These are phyloP conservation scores for Chiridota heheva DNA, from an alignment of 35 echinoderm and acorn worm genomes.

Conservation along the genomic window DNA sequence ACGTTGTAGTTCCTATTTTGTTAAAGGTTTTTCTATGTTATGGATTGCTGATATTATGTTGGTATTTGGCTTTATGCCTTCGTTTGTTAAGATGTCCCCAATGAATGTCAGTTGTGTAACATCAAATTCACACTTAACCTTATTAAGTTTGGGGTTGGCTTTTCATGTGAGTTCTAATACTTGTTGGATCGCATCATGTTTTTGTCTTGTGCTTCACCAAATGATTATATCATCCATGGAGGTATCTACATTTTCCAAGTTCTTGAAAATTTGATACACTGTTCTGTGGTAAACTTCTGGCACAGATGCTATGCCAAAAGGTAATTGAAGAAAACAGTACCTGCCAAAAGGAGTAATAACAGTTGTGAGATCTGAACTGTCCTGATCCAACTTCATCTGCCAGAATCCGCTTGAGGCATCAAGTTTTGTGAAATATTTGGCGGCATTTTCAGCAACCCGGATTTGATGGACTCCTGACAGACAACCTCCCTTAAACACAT, in stretches of 20 bases:
- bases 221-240: constrained; percentile 40
- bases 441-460: neutral
- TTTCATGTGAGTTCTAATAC: constrained; percentile 21
- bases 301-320: constrained; percentile 37
- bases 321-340: constrained; percentile 14
- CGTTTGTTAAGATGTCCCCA: constrained; percentile 8
- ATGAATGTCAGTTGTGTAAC: neutral
- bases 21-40: constrained; percentile 31
- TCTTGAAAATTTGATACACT: constrained; percentile 23
- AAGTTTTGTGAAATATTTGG: constrained; percentile 43
- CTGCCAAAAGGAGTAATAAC: constrained; percentile 35
- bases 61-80: constrained; percentile 33
- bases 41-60: constrained; percentile 28
- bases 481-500: neutral
- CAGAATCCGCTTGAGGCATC: constrained; percentile 32
- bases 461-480: neutral
- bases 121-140: constrained; percentile 37
- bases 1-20: constrained; percentile 32
- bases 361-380: neutral
- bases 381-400: constrained; percentile 42
- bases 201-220: neutral
- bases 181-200: constrained; percentile 15
- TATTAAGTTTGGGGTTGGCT: constrained; percentile 46
- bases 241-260: constrained; percentile 6
- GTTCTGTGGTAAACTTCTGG: constrained; percentile 44